phyloP scores from a whole-genome alignment of 2,888 invertebrate genomes.

The Cenopis cana region DNA sequence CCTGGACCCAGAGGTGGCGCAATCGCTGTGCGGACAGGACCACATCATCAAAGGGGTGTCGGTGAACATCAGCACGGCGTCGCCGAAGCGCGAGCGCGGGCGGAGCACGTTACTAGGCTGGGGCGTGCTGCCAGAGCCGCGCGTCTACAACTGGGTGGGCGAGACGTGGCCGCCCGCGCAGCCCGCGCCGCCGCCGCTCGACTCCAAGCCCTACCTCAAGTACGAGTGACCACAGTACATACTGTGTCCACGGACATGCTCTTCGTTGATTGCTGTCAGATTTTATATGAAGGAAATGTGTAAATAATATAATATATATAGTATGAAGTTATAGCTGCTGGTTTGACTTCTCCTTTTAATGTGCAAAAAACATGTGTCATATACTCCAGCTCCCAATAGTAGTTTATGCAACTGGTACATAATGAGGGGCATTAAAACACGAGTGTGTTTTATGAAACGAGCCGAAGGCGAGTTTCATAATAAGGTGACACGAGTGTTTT shows the following conservation, averaged over 20 bases:
- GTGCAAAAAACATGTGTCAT: not conserved
- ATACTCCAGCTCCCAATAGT: too few species aligned
- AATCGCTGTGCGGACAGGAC: conserved; percentile 92
- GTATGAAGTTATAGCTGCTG: conserved; percentile 55
- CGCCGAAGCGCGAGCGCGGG: conserved; percentile 89
- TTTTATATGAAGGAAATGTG: conserved; percentile 77
- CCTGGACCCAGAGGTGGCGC: conserved; percentile 91
- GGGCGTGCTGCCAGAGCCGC: conserved; percentile 65
- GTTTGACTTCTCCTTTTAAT: conserved; percentile 26
- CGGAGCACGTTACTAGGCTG: conserved; percentile 63
- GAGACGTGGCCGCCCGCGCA: conserved; percentile 62
- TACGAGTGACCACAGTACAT: conserved; percentile 68
- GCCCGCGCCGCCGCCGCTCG: conserved; percentile 56
- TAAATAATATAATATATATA: conserved; percentile 74
- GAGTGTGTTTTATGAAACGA: too few species aligned
- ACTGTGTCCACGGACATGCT: conserved; percentile 48
- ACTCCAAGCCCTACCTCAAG: conserved; percentile 80
- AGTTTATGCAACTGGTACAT: too few species aligned
- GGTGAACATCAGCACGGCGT: conserved; percentile 94
- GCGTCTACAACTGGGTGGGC: conserved; percentile 62
- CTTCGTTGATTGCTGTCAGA: conserved; percentile 73
- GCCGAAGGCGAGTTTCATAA: too few species aligned
- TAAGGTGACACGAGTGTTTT: too few species aligned
- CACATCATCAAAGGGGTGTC: conserved; percentile 94
- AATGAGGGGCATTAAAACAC: too few species aligned